A percentile compares a stretch with the other conserved stretches of the same genome.
These are phyloP conservation scores for Ruditapes philippinarum DNA, from an alignment of 1,140 invertebrate genomes.

Conservation along the genomic window DNA sequence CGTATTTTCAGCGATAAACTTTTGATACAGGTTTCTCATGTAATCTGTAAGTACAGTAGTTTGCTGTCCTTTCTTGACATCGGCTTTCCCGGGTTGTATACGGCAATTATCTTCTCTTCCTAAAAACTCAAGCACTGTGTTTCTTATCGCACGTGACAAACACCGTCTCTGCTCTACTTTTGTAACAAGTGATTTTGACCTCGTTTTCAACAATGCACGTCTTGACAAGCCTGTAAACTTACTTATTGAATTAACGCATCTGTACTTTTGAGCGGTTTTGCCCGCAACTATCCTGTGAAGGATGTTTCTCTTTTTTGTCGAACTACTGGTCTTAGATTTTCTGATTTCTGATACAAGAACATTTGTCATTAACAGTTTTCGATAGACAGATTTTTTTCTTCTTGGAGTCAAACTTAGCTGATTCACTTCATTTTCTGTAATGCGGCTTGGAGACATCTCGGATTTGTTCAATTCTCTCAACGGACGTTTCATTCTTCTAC, in stretches of 20 bases:
- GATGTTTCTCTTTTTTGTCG: not conserved
- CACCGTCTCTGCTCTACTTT: not conserved
- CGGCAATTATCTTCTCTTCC: not conserved
- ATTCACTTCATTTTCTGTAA: not conserved
- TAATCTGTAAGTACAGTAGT: conserved; percentile 12
- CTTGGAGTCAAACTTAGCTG: not conserved
- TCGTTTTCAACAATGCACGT: not conserved
- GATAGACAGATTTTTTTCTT: not conserved
- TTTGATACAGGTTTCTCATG: conserved; percentile 6
- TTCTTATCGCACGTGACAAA: not conserved
- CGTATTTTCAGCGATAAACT: conserved; percentile 14
- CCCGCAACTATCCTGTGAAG: not conserved
- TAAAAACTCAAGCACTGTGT: not conserved
- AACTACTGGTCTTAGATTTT: not conserved
- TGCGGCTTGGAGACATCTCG: no score
- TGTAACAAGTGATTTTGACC: not conserved
- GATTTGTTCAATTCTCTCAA: no score
- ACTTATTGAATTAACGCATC: not conserved
- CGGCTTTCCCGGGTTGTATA: not conserved
- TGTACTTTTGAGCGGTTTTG: not conserved
- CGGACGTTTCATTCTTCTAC: not conserved
- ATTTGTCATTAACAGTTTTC: not conserved
- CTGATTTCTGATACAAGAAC: not conserved
- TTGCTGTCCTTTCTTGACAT: not conserved
- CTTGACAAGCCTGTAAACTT: not conserved